These are phyloP conservation scores for Acyrthosiphon pisum DNA, from an alignment of 1,140 invertebrate species.

Conservation along the genomic window DNA sequence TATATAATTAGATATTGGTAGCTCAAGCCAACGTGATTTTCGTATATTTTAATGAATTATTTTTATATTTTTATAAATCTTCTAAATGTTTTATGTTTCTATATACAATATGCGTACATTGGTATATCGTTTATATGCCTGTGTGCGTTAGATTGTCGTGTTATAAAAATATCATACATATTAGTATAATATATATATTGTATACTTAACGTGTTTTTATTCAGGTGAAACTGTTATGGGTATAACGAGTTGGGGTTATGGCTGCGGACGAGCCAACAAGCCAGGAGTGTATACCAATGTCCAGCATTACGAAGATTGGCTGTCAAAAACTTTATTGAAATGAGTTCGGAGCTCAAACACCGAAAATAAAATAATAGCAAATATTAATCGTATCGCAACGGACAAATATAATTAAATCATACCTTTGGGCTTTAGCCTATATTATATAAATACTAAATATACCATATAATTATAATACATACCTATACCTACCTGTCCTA, in stretches of 20 bases:
- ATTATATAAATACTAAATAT: background rate
- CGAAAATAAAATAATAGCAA: conserved; percentile 24
- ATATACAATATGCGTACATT: too few species aligned
- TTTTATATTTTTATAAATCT: background rate
- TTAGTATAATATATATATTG: background rate
- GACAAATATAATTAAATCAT: background rate
- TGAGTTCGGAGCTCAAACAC: background rate
- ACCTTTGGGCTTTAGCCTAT: background rate
- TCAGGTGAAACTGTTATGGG: conserved; percentile 66
- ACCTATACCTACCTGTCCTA: too few species aligned
- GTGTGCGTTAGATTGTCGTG: too few species aligned
- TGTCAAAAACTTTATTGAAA: conserved; percentile 66
- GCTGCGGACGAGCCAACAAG: conserved; percentile 72
- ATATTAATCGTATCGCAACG: background rate
- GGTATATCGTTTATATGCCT: too few species aligned
- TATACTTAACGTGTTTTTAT: conserved; percentile 61
- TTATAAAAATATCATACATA: background rate
- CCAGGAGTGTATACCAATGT: conserved; percentile 76
- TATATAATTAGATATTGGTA: background rate
- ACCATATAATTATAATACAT: background rate
- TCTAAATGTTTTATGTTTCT: background rate
- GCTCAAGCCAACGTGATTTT: background rate
- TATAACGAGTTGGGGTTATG: conserved; percentile 74
- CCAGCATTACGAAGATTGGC: conserved; percentile 70
- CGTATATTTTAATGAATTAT: background rate